phyloP scores from a whole-genome alignment of 1,140 invertebrate species.

The Drosophila seguyi region DNA sequence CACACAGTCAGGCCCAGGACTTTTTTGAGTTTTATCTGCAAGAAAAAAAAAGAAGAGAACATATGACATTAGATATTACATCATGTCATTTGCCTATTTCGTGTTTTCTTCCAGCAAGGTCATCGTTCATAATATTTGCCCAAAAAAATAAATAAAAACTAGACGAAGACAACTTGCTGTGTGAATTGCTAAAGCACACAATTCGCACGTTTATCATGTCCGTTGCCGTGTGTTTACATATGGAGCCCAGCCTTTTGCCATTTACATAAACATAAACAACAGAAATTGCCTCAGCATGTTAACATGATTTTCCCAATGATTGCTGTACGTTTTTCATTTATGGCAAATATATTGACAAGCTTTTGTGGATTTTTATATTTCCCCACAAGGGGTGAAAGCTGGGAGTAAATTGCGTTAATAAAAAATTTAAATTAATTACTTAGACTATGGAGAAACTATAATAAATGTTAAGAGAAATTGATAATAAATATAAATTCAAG shows the following conservation, averaged over 20 bases:
- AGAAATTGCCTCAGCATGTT: conserved; percentile 41
- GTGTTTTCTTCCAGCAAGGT: conserved; percentile 40
- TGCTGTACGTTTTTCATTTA: conserved; percentile 20
- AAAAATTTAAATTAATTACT: not conserved
- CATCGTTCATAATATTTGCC: conserved; percentile 28
- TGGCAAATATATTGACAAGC: conserved; percentile 9
- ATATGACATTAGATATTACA: conserved; percentile 60
- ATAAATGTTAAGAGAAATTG: not conserved
- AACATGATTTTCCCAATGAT: conserved; percentile 55
- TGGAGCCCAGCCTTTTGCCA: conserved; percentile 42
- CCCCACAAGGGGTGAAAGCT: conserved; percentile 14
- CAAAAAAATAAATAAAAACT: conserved; percentile 42
- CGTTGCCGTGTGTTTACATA: conserved; percentile 52
- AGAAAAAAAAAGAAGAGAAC: conserved; percentile 25
- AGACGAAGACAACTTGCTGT: conserved; percentile 39
- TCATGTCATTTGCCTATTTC: conserved; percentile 57
- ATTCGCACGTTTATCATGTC: conserved; percentile 65
- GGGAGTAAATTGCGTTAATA: not conserved
- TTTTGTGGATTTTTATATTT: not conserved
- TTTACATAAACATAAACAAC: conserved; percentile 43
- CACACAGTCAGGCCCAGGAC: conserved; percentile 96
- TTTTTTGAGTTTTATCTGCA: conserved; percentile 96
- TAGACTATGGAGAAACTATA: not conserved
- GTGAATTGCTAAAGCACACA: conserved; percentile 72
- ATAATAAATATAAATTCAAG: not conserved